Conservation (phyloP, 2,113 vertebrate genomes). For the Sialia sialis region DNA sequence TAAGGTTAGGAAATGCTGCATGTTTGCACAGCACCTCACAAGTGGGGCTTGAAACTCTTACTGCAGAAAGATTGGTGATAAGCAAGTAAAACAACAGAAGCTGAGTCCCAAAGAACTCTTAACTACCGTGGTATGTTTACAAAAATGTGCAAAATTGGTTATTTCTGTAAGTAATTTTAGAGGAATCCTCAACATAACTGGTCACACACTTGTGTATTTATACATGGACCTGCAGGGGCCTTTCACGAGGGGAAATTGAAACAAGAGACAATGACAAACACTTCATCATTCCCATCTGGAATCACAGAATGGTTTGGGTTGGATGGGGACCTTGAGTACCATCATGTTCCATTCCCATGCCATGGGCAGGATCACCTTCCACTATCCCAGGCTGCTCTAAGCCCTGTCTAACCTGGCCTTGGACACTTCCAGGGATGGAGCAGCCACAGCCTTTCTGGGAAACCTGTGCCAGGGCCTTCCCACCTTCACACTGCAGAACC, state of each 20-base stretch:
- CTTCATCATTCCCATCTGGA: neutral
- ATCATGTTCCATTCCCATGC: neutral
- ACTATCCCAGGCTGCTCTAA: neutral
- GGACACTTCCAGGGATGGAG: neutral
- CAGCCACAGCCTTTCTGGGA: neutral
- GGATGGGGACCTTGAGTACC: neutral
- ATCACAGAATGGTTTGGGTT: neutral
- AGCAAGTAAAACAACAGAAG: neutral
- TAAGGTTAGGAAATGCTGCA: neutral
- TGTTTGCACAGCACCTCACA: neutral
- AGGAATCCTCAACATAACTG: neutral
- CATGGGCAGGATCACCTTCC: neutral
- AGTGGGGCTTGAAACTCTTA: neutral
- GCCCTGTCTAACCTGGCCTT: neutral
- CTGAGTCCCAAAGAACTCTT: neutral
- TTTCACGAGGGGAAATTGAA: neutral
- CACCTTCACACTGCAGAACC: neutral
- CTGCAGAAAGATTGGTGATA: neutral
- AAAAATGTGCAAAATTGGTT: neutral
- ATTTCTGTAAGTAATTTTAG: neutral
- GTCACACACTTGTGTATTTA: neutral
- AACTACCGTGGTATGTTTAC: no score
- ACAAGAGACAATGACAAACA: neutral
- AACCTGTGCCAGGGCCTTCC: neutral
- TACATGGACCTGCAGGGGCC: accelerated